Base-by-base conservation (phyloP, 2,113 vertebrate genomes). In the Otolemur garnettii region DNA sequence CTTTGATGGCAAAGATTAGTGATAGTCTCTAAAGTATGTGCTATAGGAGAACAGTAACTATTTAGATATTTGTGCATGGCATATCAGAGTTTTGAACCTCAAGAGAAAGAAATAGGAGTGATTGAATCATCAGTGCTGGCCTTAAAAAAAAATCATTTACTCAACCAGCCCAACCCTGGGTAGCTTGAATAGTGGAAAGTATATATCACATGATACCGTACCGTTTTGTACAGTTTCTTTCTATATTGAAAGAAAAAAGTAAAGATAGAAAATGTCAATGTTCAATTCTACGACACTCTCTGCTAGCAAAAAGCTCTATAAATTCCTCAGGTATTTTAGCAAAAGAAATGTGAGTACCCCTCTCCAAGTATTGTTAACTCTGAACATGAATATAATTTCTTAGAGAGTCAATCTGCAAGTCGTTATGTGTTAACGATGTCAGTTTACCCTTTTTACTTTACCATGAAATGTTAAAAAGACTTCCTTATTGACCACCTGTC, bases 1-100 rank as follows among this genome's bases (percentile, higher is more conserved):
- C 97, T 98, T 96, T 97, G 93, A 83, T 91, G 96, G 89, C 60
- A 96, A 87, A 97, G 92, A 96, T 86, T 83, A 95, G 92, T 60
- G 87, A 89, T 82, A 95, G 84, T 95, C 77, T 94, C 57, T 90
- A 96, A 86, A 90, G 1, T 89, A 4, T 83, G 62, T 21, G 55
- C n/a, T 55, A 30, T 68, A 60, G 28, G 57, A 93, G 80, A 90
- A 84, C 69, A 94, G 57, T 71, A 83, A 75, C 4, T 22, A 77
- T 38, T 89, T 69, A 72, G 69, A 7, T 18, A 68, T 57, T 79
- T 87, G 24, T 69, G 91, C n/a, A 50, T 18, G 10, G n/a, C 21
- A n/a, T 33, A 85, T 7, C 13, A 11, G 7, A 59, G 33, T 81
- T 95, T 85, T 87, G 42, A 97, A 88, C 94, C 89, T 96, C 95